Percentiles rank a stretch among this genome's conserved stretches.
Conservation (phyloP, 2,888 invertebrate species). For the Saturnia japonica region DNA sequence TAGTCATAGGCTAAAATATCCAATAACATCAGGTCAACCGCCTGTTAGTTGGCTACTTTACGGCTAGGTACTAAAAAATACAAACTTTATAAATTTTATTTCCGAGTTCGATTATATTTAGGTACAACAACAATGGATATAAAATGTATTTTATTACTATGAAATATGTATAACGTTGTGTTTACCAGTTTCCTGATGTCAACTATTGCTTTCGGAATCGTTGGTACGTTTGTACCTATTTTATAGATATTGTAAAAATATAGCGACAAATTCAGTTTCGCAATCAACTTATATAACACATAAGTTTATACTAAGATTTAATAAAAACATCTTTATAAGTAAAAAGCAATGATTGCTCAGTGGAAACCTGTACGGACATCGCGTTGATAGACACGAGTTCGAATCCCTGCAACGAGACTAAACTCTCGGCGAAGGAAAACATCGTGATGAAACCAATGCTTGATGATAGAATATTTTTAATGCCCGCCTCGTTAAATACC, state of each 20-base stretch:
- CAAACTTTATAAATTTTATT: neutral
- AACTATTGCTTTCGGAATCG: neutral
- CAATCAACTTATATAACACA: neutral
- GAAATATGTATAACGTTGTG: neutral
- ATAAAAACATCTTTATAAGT: too few relatives aligned
- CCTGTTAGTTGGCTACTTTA: neutral
- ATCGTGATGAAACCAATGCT: too few relatives aligned
- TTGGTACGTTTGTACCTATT: neutral
- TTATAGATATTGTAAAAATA: neutral
- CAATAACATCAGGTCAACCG: neutral
- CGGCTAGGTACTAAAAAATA: neutral
- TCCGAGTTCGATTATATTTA: neutral
- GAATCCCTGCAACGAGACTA: too few relatives aligned
- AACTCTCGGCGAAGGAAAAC: too few relatives aligned
- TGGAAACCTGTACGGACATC: too few relatives aligned
- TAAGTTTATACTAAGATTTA: too few relatives aligned
- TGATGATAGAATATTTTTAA: too few relatives aligned
- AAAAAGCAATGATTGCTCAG: too few relatives aligned
- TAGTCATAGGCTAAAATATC: neutral
- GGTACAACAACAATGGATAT: neutral
- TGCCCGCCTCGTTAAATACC: too few relatives aligned
- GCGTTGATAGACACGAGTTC: too few relatives aligned
- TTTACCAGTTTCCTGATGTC: neutral
- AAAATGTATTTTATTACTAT: conserved; percentile 1
- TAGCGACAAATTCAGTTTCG: neutral